These are phyloP conservation scores for Enoplosus armatus DNA, from an alignment of 2,797 vertebrate species.

Conservation along the genomic window DNA sequence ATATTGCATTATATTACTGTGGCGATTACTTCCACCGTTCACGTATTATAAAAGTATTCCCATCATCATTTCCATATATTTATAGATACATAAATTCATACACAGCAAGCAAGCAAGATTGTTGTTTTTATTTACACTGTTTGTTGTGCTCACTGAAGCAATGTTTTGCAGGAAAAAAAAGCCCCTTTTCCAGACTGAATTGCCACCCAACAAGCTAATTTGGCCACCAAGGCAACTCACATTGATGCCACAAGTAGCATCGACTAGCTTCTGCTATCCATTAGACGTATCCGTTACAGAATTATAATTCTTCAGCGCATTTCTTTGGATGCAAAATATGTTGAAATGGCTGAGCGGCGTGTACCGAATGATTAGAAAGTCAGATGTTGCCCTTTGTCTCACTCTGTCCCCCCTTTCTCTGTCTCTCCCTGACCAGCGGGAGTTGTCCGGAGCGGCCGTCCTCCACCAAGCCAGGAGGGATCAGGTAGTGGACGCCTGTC, in stretches of 20 bases:
- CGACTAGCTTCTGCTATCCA: too few species aligned
- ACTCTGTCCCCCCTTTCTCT: constrained; percentile 5
- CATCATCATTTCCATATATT: neutral
- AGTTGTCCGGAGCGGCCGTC: constrained; percentile 89
- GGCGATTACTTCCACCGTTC: neutral
- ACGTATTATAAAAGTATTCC: neutral
- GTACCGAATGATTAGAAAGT: neutral
- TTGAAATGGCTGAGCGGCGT: neutral
- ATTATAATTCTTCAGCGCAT: too few species aligned
- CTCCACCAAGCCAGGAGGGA: constrained; percentile 95
- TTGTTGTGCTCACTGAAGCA: neutral
- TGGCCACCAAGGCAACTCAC: neutral
- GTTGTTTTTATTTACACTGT: neutral
- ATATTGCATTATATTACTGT: neutral
- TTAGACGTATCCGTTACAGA: too few species aligned
- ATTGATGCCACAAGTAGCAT: neutral
- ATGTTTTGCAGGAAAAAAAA: too few species aligned
- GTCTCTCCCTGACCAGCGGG: constrained; percentile 83
- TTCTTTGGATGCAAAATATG: too few species aligned
- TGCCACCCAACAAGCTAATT: neutral
- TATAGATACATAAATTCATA: neutral
- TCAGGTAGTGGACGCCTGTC: constrained; percentile 92
- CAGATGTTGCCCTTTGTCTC: neutral
- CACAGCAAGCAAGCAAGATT: too few species aligned
- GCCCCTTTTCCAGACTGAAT: neutral